These are phyloP conservation scores for Ectemnius cavifrons DNA, from an alignment of 2,888 invertebrate species.

Conservation along the genomic window DNA sequence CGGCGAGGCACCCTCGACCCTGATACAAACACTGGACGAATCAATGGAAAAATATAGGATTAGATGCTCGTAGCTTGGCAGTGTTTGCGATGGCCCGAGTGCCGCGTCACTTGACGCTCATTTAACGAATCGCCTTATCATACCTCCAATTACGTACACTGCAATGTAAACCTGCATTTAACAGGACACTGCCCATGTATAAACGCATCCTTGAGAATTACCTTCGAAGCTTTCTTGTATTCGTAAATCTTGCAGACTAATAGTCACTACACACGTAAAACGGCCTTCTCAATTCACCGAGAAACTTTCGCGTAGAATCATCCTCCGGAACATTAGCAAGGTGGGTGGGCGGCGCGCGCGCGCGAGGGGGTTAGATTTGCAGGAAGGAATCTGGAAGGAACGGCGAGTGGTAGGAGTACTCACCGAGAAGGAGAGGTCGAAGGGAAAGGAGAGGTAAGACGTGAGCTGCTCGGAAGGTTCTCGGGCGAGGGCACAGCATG, in stretches of 20 bases:
- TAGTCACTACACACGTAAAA: background rate
- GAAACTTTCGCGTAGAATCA: background rate
- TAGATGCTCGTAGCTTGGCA: constrained; percentile 56
- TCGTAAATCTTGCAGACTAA: too few relatives aligned
- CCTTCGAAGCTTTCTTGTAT: too few relatives aligned
- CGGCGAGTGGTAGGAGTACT: background rate
- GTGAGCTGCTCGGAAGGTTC: constrained; percentile 39
- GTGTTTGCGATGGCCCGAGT: too few relatives aligned
- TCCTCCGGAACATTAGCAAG: background rate
- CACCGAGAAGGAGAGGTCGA: background rate
- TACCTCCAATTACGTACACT: too few relatives aligned
- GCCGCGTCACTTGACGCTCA: too few relatives aligned
- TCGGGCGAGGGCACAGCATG: constrained; percentile 60
- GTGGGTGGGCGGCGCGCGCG: background rate
- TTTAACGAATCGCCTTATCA: too few relatives aligned
- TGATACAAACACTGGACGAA: constrained; percentile 69
- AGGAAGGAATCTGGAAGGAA: background rate
- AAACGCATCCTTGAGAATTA: too few relatives aligned
- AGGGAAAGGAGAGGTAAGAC: constrained; percentile 12
- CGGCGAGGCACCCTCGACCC: constrained; percentile 58
- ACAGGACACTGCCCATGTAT: too few relatives aligned
- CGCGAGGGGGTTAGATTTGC: too few relatives aligned
- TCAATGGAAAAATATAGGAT: constrained; percentile 76
- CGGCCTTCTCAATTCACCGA: background rate
- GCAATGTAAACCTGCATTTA: too few relatives aligned